Percentiles rank a stretch among this genome's conserved stretches.
phyloP scores from a whole-genome alignment of 2,113 vertebrate species.

The Pseudopodoces humilis region DNA sequence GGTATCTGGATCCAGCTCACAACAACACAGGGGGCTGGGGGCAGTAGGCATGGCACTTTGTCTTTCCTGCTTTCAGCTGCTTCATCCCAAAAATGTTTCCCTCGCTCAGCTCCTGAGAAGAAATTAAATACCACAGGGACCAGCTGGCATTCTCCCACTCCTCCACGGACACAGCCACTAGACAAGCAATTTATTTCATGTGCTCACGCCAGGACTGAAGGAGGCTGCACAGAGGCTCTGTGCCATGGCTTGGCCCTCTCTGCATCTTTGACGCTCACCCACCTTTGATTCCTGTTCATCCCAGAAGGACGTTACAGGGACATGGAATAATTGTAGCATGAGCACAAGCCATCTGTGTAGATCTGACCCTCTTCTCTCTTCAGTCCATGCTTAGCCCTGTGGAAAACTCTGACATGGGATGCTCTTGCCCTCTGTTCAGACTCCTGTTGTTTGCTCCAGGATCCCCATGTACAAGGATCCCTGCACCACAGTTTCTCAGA shows the following conservation, averaged over 20 bases:
- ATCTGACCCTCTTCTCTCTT: background rate
- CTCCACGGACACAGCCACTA: background rate
- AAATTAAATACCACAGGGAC: background rate
- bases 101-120: background rate
- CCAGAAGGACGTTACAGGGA: background rate
- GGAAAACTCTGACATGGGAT: background rate
- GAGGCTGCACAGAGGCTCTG: background rate
- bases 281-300: rapidly evolving
- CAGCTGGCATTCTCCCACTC: slow-evolving; percentile 46
- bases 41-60: background rate
- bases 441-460: background rate
- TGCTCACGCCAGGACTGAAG: background rate
- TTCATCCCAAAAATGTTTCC: background rate
- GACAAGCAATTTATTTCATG: background rate
- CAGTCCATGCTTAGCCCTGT: background rate
- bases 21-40: background rate
- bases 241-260: background rate
- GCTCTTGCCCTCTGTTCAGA: background rate
- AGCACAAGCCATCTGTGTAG: background rate
- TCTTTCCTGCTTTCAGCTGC: background rate
- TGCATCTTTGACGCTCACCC: background rate
- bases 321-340: background rate
- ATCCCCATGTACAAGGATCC: background rate
- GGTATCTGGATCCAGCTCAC: background rate
- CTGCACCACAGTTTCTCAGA: background rate